Evolutionary conservation across 2,113 vertebrate species (phyloP).

Genomic region (Tachycineta bicolor): DNA sequence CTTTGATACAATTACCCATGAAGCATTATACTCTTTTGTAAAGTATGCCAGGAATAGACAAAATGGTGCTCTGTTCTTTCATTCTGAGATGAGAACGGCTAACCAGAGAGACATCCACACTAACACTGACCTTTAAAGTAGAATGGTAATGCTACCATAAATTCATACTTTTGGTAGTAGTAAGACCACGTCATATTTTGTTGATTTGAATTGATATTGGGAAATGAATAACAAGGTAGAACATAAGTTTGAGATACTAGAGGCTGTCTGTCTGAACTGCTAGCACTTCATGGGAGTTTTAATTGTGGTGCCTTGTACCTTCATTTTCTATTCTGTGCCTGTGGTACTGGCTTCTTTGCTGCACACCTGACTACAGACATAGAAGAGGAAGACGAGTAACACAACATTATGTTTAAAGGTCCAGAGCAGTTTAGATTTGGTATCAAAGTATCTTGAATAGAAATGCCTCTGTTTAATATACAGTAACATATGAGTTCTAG

Average conservation of each 20-base stretch:
- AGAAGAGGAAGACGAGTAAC: background rate
- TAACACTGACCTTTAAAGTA: background rate
- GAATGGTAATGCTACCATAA: background rate
- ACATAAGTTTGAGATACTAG: background rate
- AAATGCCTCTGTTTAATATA: background rate
- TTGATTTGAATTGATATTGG: background rate
- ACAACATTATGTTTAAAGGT: background rate
- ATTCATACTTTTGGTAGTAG: background rate
- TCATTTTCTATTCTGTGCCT: background rate
- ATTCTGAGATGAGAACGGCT: background rate
- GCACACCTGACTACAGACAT: background rate
- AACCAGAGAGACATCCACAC: background rate
- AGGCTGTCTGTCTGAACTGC: background rate
- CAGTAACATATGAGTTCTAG: background rate
- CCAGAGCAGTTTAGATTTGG: background rate
- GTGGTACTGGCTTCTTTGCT: background rate
- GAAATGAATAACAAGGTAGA: background rate
- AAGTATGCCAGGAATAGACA: background rate
- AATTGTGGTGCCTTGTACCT: background rate
- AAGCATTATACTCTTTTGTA: background rate
- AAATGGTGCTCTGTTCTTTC: background rate
- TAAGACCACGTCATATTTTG: background rate
- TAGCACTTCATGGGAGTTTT: background rate
- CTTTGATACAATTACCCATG: constrained; percentile 18
- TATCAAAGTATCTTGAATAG: background rate